These are phyloP conservation scores for Vanessa tameamea DNA, from an alignment of 1,140 invertebrate species.

Conservation along the genomic window DNA sequence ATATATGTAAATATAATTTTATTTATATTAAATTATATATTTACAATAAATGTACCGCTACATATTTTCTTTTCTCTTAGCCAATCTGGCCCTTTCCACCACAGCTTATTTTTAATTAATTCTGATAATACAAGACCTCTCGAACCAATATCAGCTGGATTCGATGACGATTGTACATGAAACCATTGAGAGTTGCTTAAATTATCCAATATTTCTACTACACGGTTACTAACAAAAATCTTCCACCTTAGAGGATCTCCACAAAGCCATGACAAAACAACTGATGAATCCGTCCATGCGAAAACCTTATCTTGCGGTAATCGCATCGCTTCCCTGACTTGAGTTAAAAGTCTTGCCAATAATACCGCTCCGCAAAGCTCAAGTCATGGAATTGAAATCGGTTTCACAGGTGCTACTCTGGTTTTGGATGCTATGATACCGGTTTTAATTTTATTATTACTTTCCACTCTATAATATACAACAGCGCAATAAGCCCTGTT, in stretches of 20 bases:
- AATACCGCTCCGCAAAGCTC: slow-evolving; percentile 6
- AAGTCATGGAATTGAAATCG: neutral
- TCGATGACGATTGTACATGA: neutral
- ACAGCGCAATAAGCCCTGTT: too few species aligned
- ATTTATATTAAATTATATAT: too few species aligned
- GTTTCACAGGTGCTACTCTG: neutral
- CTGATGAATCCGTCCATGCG: too few species aligned
- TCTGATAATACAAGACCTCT: neutral
- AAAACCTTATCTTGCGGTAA: too few species aligned
- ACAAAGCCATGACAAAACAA: too few species aligned
- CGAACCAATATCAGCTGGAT: neutral
- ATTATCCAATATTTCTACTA: neutral
- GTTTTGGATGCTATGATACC: neutral
- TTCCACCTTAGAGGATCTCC: neutral
- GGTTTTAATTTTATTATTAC: too few species aligned
- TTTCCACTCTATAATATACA: too few species aligned
- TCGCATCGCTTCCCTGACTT: neutral
- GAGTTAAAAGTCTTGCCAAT: neutral
- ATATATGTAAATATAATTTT: too few species aligned
- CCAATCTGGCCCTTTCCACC: neutral
- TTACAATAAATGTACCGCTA: too few species aligned
- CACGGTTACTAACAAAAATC: neutral
- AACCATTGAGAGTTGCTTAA: neutral
- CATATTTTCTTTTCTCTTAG: neutral
- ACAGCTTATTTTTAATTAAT: neutral